These are phyloP conservation scores for Prorops nasuta DNA, from an alignment of 1,140 invertebrate species.

Conservation along the genomic window DNA sequence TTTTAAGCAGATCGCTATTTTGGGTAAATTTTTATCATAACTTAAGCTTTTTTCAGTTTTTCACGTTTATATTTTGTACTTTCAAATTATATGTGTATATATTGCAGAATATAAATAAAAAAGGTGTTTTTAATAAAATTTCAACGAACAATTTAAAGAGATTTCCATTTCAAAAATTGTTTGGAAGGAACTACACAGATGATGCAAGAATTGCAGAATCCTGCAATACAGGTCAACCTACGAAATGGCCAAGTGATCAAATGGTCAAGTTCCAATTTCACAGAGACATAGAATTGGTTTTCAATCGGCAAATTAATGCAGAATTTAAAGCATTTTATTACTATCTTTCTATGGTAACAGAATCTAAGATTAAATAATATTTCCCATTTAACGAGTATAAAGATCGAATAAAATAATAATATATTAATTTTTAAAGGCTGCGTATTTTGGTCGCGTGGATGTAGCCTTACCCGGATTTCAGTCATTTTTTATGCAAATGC, in stretches of 20 bases:
- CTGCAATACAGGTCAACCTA: no score
- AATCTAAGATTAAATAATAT: not conserved
- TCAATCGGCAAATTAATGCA: conserved; percentile 39
- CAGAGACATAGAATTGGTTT: conserved; percentile 36
- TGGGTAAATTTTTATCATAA: no score
- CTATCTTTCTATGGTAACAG: conserved; percentile 44
- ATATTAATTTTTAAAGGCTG: conserved; percentile 24
- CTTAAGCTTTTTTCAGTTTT: no score
- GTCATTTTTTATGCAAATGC: conserved; percentile 46
- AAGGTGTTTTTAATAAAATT: no score
- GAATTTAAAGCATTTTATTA: conserved; percentile 46
- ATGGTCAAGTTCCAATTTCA: conserved; percentile 38
- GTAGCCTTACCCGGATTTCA: conserved; percentile 42
- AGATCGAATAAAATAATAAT: not conserved
- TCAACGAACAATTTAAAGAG: no score
- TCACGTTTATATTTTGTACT: no score
- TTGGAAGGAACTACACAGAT: no score
- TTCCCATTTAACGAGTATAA: not conserved
- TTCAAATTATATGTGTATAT: no score
- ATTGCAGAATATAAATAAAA: no score
- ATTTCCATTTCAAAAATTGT: no score
- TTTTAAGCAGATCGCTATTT: no score
- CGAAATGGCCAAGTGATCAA: conserved; percentile 36
- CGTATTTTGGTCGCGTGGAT: conserved; percentile 43
- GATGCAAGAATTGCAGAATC: no score